Evolutionary conservation across 1,140 invertebrate species (phyloP), one percentile per base, ranked within the genome.

Genomic region (Temnothorax longispinosus): DNA sequence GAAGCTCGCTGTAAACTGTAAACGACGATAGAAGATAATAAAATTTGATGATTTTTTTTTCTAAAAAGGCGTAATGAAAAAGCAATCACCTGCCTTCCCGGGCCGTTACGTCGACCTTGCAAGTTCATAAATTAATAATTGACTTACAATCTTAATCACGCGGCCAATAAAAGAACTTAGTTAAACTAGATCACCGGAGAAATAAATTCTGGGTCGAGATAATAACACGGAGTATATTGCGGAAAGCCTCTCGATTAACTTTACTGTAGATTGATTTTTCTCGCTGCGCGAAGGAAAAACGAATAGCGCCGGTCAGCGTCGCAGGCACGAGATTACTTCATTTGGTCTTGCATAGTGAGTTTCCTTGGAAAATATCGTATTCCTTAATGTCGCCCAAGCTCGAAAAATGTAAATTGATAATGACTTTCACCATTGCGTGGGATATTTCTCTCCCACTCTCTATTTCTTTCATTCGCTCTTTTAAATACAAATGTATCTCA

Each of bases 311-410:
- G 38, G 64, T 18, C 21, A 13, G 27, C 32, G 38, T 38, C 27
- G 27, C 78, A 27, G 38, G 15, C 56, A 77, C 27, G n/a, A 60
- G 54, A 84, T 84, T 84, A 32, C 80, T 74, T 60, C 80, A 84
- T 84, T 84, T 84, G 47, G 27, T 62, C 74, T 60, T 44, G 80
- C 54, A 54, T 35, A 13, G 32, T 2, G 47, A 82, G 38, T 41
- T 82, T 35, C 13, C 54, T 74, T 75, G 35, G 21, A 75, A 84
- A 84, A 75, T 47, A 60, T 74, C n/a, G 27, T n/a, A 11, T 60
- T 60, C 27, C 41, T 60, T 58, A 82, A 82, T 82, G 18, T 72
- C 27, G 27, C 15, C 18, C 13, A 4, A 6, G 2, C 13, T 69
- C 8, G 54, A 41, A 60, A 50, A 67, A 62, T 18, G 47, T 38